Base-by-base conservation (phyloP, 2,888 invertebrate species). In the Pristionchus fissidentatus region DNA sequence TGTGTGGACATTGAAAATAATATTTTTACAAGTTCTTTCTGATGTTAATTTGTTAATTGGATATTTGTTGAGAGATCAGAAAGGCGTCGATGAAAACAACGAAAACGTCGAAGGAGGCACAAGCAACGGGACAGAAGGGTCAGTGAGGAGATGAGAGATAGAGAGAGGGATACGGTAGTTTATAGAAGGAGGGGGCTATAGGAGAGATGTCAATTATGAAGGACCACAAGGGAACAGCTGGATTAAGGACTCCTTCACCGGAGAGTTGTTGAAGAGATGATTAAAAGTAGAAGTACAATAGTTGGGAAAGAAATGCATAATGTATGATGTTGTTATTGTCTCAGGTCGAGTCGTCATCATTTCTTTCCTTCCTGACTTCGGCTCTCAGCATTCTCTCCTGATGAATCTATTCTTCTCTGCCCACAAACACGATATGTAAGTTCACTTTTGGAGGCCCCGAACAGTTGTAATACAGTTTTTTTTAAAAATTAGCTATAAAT, bases 321-420 rank as follows among this genome's bases (percentile, higher is more conserved):
- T 29, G 38, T 70, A 7, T n/a, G 26, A 38, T 55, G 19, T 22
- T 32, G 29, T 38, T 5, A n/a, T 26, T n/a, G 52, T 78, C 1
- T 35, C 60, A 80, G 82, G 66, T 49, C 66, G 82, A 4, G 70
- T 82, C 35, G 46, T 82, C 3, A 66, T 82, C 35, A 70, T 82
- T 22, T 82, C 82, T 8, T 41, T 82, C 19, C 35, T n/a, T 19
- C 46, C 46, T 49, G 49, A 70, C 1, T 82, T 82, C 52, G 66
- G 70, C 10, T 70, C 82, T 38, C 49, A 82, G 32, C 82, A 82
- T 52, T 52, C 49, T 29, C 82, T 82, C 15, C 82, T 82, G 35
- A 82, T 82, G 82, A 82, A 82, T 49, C 82, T 82, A 3, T 82
- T 82, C 70, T 82, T 82, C 66, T 46, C 82, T n/a, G 82, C 82